A percentile compares a stretch with the other conserved stretches of the same genome.
phyloP scores from a whole-genome alignment of 2,888 invertebrate species.

The Stenolophus ochropezus region DNA sequence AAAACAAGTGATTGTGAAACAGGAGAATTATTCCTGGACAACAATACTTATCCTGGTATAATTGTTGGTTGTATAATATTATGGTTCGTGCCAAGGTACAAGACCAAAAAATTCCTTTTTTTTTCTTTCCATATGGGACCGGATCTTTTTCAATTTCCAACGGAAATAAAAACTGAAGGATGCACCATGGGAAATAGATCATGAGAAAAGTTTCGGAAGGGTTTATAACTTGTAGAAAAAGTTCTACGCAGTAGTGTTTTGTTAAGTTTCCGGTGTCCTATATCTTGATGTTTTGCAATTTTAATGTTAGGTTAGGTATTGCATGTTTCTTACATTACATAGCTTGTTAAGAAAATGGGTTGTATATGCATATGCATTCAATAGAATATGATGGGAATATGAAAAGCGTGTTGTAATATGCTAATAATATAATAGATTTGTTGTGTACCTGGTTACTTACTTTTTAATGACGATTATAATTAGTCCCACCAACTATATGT shows the following conservation, averaged over 20 bases:
- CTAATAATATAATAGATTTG: neutral
- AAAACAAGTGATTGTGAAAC: too few relatives aligned
- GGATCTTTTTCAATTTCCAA: neutral
- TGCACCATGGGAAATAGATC: neutral
- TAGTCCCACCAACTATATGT: too few relatives aligned
- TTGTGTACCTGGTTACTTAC: neutral
- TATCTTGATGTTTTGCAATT: neutral
- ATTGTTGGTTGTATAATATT: neutral
- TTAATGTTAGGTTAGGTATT: neutral
- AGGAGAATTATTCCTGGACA: neutral
- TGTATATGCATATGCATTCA: neutral
- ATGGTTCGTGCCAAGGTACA: neutral
- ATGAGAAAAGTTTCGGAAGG: neutral
- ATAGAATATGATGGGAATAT: neutral
- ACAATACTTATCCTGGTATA: neutral
- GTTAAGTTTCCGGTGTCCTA: neutral
- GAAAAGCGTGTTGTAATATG: neutral
- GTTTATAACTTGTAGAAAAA: neutral
- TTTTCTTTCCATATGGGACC: neutral
- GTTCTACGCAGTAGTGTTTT: neutral
- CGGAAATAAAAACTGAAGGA: constrained; percentile 11
- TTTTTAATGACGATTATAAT: neutral
- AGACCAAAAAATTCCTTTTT: neutral
- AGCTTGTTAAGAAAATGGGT: neutral
- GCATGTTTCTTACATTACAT: neutral